These are phyloP conservation scores for Eustalomyia histrio DNA, from an alignment of 2,888 invertebrate species.

Conservation along the genomic window DNA sequence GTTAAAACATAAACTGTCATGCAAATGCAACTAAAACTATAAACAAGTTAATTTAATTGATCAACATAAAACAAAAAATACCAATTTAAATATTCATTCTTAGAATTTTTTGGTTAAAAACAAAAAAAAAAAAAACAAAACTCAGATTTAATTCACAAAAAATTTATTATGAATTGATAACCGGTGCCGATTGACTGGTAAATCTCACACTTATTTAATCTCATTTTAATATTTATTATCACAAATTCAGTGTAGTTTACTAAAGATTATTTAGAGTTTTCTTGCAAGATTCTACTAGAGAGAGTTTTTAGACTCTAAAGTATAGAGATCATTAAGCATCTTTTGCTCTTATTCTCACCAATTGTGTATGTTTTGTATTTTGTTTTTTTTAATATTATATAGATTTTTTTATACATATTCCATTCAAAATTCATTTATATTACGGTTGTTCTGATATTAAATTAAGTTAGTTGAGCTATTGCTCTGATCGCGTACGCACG, in stretches of 20 bases:
- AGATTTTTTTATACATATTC: background rate
- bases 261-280: background rate
- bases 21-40: background rate
- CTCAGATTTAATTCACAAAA: background rate
- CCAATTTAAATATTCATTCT: conserved; percentile 19
- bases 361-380: background rate
- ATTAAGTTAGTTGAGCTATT: conserved; percentile 63
- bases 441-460: conserved; percentile 38
- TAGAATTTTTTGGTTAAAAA: conserved; percentile 30
- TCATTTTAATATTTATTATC: background rate
- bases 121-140: background rate
- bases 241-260: background rate
- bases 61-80: background rate
- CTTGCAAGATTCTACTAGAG: background rate
- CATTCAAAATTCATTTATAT: conserved; percentile 49
- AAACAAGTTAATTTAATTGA: background rate
- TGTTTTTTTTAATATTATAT: background rate
- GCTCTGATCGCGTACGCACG: conserved; percentile 58
- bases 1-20: background rate
- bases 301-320: too few relatives aligned
- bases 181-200: conserved; percentile 4
- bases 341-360: conserved; percentile 1
- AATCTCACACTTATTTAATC: background rate
- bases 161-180: conserved; percentile 10
- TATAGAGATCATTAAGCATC: conserved; percentile 6